Base-by-base conservation (phyloP, 2,797 vertebrate species). In the Manis pentadactyla region DNA sequence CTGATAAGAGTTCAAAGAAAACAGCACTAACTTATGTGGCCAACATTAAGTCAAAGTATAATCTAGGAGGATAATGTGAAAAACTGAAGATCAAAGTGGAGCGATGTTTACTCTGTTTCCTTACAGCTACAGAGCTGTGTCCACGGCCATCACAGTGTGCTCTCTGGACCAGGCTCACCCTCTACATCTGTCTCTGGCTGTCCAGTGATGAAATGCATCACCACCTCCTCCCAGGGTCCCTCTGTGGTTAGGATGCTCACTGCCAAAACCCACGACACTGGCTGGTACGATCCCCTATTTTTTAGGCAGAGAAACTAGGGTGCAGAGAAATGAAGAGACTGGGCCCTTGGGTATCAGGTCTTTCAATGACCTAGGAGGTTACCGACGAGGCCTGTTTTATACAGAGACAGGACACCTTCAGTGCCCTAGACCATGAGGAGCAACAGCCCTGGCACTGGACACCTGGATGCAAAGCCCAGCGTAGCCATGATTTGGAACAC, bases 51-150 rank as follows among this genome's bases (percentile, higher is more conserved):
- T 59, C 69, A 94, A 79, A 82, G 34, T 34, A 61, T 31, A 78
- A 69, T 75, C 53, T 92, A 94, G 31, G 31, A 49, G 61, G 31
- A 42, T 21, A 64, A 53, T 39, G 29, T 77, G 57, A 88, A 93
- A 87, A 83, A 55, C 25, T 53, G 17, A 79, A 95, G 63, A 78
- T 68, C 59, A 75, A 90, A 88, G 92, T 78, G 68, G 94, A 93
- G 59, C 39, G 19, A 21, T 71, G 39, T 87, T 69, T 51, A 75
- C 31, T 93, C 17, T 23, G 0, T 87, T 78, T 90, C 75, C 39
- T 86, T 79, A 51, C 7, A 89, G 86, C 53, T 79, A 25, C 69
- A 53, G 25, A 59, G 57, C 57, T 53, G 18, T 71, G 71, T 61
- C 96, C 63, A 79, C 7, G 61, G 42, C 17, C 14, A 39, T 6